Evolutionary conservation across 1,140 invertebrate species (phyloP).

Genomic region (Physella acuta): DNA sequence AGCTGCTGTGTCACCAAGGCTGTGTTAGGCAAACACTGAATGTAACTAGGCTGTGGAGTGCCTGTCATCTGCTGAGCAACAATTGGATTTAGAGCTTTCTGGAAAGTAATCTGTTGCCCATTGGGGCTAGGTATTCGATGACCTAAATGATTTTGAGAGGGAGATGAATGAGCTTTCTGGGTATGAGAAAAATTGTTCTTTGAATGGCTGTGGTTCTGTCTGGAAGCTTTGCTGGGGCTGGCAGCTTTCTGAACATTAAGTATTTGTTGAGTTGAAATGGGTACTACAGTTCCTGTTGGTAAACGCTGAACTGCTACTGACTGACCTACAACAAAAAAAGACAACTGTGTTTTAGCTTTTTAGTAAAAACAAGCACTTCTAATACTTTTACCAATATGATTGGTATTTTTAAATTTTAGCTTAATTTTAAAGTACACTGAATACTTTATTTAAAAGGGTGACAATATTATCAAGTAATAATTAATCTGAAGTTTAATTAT

Average conservation of each 20-base stretch:
- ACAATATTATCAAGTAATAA: no score
- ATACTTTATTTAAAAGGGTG: no score
- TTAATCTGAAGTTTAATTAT: no score
- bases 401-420: no score
- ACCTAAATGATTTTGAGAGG: background rate
- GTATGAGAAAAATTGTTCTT: background rate
- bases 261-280: background rate
- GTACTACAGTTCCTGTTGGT: background rate
- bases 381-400: no score
- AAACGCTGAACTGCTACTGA: constrained; percentile 14
- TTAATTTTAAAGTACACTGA: no score
- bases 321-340: constrained; percentile 7
- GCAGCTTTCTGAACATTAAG: background rate
- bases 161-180: background rate
- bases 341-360: no score
- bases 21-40: constrained; percentile 4
- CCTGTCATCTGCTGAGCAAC: constrained; percentile 14
- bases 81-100: constrained; percentile 9
- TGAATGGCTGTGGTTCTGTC: background rate
- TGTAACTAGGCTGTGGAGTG: background rate
- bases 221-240: constrained; percentile 6
- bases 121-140: background rate
- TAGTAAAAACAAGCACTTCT: no score
- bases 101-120: constrained; percentile 15
- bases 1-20: background rate